Evolutionary conservation across 2,797 vertebrate species (phyloP).

Genomic region (Pipistrellus pipistrellus): DNA sequence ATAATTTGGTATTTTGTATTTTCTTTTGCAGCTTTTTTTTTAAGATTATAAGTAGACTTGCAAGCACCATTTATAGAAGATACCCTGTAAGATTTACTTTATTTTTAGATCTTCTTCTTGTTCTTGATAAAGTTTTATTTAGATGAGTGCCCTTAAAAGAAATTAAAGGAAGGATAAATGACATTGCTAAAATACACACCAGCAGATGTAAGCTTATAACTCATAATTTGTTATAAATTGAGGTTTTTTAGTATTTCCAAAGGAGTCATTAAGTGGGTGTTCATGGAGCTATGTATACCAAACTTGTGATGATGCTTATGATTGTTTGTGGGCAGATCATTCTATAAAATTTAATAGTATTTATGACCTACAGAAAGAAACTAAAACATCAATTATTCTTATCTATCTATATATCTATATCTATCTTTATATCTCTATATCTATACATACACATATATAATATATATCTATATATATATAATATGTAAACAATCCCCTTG

Average conservation of each 20-base stretch:
- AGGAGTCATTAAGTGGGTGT: neutral
- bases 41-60: neutral
- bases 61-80: neutral
- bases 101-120: conserved; percentile 42
- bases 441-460: too few species aligned
- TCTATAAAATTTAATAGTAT: neutral
- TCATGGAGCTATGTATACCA: neutral
- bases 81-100: neutral
- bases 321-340: neutral
- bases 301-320: neutral
- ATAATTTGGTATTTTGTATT: neutral
- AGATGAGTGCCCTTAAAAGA: neutral
- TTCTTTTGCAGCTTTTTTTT: neutral
- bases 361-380: neutral
- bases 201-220: neutral
- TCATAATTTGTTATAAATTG: neutral
- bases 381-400: neutral
- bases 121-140: neutral
- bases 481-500: too few species aligned
- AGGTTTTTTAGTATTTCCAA: neutral
- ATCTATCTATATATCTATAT: too few species aligned
- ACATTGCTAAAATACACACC: neutral
- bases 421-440: too few species aligned
- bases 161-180: conserved; percentile 52
- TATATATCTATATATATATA: too few species aligned